Conservation (phyloP, 2,888 invertebrate species). For the Podabrus alpinus region DNA sequence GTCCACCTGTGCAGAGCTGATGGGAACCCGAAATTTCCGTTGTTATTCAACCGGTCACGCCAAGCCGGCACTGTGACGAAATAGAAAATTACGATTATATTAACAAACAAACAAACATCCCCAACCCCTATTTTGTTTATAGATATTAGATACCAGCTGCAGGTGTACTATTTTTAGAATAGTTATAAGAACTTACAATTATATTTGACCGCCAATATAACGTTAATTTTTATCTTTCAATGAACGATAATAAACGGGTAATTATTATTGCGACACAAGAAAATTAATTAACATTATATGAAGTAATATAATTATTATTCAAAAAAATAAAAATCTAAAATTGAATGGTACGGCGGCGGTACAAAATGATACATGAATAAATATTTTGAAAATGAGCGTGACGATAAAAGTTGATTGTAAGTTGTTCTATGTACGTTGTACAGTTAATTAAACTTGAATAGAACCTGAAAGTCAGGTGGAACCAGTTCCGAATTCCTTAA, state of each 20-base stretch:
- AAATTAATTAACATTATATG: not conserved
- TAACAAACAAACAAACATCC: too few relatives aligned
- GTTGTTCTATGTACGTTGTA: not conserved
- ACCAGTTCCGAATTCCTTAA: constrained; percentile 20
- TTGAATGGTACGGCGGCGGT: not conserved
- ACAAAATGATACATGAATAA: not conserved
- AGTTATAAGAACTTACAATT: too few relatives aligned
- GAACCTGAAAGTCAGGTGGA: constrained; percentile 20
- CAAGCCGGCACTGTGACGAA: not conserved
- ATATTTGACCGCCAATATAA: too few relatives aligned
- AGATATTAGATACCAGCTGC: too few relatives aligned
- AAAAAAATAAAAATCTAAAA: not conserved
- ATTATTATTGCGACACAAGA: not conserved
- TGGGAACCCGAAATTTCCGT: too few relatives aligned
- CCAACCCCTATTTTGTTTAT: too few relatives aligned
- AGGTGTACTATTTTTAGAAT: too few relatives aligned
- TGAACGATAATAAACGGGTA: not conserved
- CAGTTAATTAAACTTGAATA: constrained; percentile 17
- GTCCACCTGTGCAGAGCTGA: too few relatives aligned
- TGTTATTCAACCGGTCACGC: too few relatives aligned
- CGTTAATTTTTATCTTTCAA: too few relatives aligned
- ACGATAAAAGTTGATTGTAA: not conserved
- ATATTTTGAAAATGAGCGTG: constrained; percentile 1
- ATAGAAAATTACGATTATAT: not conserved
- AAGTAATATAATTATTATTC: not conserved